Evolutionary conservation across 2,888 invertebrate genomes (phyloP), one percentile per base, ranked within the genome.

Genomic region (Athalia cordata): DNA sequence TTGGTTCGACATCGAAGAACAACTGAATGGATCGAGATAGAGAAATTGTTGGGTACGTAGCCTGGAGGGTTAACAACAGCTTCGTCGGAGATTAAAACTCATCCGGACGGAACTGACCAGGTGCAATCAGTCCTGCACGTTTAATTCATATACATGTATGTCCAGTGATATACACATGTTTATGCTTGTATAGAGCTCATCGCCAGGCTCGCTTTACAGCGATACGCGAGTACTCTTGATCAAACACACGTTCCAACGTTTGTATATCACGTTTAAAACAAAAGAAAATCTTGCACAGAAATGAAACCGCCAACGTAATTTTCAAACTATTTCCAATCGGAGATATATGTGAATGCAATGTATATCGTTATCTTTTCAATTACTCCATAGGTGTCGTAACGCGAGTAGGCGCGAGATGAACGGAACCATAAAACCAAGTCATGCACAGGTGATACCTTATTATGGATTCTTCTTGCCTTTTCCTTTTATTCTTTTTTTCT

Each of bases 31-130:
- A 59, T 59, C 72, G 75, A 52, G 47, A 50, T 50, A 15, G 8
- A 47, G n/a, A 50, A 15, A 50, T 61, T 29, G 75, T n/a, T 47
- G 13, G 55, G 55, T 55, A 55, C 4, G n/a, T 55, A 9, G 6
- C 29, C 29, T 29, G 29, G 29, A 29, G 29, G 29, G 74, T 62
- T 50, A 64, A 75, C 75, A 75, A 75, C 64, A 75, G 75, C 62
- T 62, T 29, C 50, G 62, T 9, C 59, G 64, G 29, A 75, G 75
- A 75, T 75, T 75, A 75, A 75, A 75, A 75, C 62, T 62, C 75
- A 52, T 13, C 75, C 75, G 50, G 29, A 50, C 15, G 75, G 75
- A 75, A 75, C 75, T 75, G 75, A 75, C 75, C 50, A 64, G 61
- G 49, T 75, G 64, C 75, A 50, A 75, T 75, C 61, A 62, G 50